phyloP scores from a whole-genome alignment of 2,797 vertebrate genomes.

The Chaenodraco wilsoni region DNA sequence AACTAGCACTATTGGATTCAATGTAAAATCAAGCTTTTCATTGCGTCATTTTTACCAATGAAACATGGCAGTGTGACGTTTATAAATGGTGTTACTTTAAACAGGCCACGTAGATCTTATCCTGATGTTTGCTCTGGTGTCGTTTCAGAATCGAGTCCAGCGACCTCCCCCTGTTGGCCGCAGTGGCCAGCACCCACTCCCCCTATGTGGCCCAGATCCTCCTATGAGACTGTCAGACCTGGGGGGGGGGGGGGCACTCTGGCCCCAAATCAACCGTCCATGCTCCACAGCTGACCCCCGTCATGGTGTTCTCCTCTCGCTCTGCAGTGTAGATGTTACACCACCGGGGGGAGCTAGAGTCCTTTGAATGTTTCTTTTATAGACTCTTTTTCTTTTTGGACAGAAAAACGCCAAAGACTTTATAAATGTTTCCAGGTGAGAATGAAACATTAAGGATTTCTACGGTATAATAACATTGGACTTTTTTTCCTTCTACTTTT shows the following conservation, averaged over 20 bases:
- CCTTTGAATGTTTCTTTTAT: conserved; percentile 69
- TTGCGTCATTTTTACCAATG: not conserved
- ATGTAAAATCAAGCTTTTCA: not conserved
- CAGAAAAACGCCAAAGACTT: conserved; percentile 75
- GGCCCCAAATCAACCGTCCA: conserved; percentile 28
- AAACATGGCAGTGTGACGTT: too few species aligned
- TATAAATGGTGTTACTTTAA: not conserved
- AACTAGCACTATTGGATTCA: not conserved
- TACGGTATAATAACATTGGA: too few species aligned
- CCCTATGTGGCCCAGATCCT: conserved; percentile 98
- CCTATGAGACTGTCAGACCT: conserved; percentile 82
- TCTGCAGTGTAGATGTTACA: conserved; percentile 49
- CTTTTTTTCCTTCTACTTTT: conserved; percentile 19
- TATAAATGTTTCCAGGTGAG: conserved; percentile 31
- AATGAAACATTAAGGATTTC: conserved; percentile 45
- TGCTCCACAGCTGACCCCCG: conserved; percentile 6
- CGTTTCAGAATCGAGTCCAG: conserved; percentile 94
- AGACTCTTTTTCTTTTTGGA: conserved; percentile 57
- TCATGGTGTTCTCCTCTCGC: too few species aligned
- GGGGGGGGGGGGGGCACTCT: conserved; percentile 2
- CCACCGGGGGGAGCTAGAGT: conserved; percentile 65
- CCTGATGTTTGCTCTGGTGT: conserved; percentile 27
- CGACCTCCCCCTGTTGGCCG: conserved; percentile 95
- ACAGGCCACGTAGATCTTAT: not conserved
- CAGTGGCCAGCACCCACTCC: conserved; percentile 97